Evolutionary conservation across 2,888 invertebrate genomes (phyloP).

Genomic region (Globia sparganii): DNA sequence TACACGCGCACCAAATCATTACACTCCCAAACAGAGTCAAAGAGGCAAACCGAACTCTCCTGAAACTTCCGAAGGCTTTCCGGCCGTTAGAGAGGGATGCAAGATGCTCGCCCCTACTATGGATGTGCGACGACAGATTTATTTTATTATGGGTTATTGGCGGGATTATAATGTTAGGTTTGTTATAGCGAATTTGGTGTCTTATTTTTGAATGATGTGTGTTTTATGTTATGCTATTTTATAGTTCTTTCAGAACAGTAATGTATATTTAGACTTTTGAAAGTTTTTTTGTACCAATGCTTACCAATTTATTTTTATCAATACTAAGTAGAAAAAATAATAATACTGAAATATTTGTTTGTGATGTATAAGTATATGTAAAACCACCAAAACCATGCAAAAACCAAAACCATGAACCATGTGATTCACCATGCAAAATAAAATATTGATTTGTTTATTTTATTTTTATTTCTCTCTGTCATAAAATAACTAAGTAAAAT

Average conservation of each 20-base stretch:
- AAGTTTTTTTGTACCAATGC: not conserved
- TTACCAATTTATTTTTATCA: no score
- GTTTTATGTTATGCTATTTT: not conserved
- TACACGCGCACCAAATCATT: conserved; percentile 88
- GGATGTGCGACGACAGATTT: conserved; percentile 71
- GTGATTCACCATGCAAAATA: not conserved
- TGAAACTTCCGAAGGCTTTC: conserved; percentile 87
- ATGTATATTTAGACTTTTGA: not conserved
- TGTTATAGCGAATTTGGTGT: not conserved
- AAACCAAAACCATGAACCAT: no score
- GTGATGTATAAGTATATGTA: not conserved
- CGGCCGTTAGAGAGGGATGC: conserved; percentile 82
- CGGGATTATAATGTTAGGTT: conserved; percentile 22
- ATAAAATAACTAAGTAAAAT: not conserved
- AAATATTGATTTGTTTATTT: not conserved
- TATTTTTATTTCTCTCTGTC: not conserved
- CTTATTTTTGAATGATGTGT: not conserved
- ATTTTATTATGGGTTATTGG: conserved; percentile 52
- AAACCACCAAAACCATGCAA: no score
- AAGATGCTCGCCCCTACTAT: conserved; percentile 73
- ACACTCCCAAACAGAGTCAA: conserved; percentile 89
- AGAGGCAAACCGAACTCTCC: conserved; percentile 89
- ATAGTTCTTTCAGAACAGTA: not conserved
- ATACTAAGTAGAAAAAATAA: not conserved
- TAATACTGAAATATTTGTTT: not conserved